Conservation (phyloP, 2,797 vertebrate genomes). For the Silurus lanzhouensis region DNA sequence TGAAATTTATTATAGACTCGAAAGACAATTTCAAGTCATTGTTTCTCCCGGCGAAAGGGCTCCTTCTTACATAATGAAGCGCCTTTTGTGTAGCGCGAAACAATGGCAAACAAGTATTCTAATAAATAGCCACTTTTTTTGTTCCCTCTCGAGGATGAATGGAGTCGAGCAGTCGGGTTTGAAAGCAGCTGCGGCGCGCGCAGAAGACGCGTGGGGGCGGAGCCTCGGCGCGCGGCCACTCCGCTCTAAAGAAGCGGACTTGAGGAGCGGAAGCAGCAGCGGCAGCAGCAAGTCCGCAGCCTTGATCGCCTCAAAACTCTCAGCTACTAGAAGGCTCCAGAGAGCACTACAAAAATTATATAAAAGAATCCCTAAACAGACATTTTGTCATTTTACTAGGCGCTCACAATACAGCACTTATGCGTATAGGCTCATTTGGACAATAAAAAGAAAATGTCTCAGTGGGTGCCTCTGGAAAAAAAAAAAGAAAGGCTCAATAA, state of each 20-base stretch:
- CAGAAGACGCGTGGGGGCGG: conserved; percentile 79
- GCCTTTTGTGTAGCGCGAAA: conserved; percentile 94
- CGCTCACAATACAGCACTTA: conserved; percentile 17
- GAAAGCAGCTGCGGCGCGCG: conserved; percentile 88
- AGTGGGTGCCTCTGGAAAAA: not conserved
- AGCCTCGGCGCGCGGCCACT: conserved; percentile 72
- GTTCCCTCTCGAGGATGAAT: conserved; percentile 90
- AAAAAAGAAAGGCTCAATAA: conserved; percentile 15
- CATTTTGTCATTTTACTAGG: conserved; percentile 29
- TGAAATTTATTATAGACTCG: conserved; percentile 97
- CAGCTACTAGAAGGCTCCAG: conserved; percentile 9
- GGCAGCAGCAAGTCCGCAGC: conserved; percentile 51
- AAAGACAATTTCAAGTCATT: conserved; percentile 99
- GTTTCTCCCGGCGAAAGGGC: conserved; percentile 88
- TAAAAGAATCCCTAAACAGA: conserved; percentile 35
- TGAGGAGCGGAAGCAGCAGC: conserved; percentile 63
- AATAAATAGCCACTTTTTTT: conserved; percentile 97
- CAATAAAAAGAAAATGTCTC: conserved; percentile 23
- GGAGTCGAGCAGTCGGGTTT: conserved; percentile 89
- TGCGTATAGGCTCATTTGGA: conserved; percentile 5
- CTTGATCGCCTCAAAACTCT: conserved; percentile 32
- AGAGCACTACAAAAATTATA: conserved; percentile 18
- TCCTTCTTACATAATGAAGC: conserved; percentile 91
- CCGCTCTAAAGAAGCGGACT: conserved; percentile 72
- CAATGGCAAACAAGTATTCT: conserved; percentile 99